These are phyloP conservation scores for Microctonus brassicae DNA, from an alignment of 2,888 invertebrate species.

Conservation along the genomic window DNA sequence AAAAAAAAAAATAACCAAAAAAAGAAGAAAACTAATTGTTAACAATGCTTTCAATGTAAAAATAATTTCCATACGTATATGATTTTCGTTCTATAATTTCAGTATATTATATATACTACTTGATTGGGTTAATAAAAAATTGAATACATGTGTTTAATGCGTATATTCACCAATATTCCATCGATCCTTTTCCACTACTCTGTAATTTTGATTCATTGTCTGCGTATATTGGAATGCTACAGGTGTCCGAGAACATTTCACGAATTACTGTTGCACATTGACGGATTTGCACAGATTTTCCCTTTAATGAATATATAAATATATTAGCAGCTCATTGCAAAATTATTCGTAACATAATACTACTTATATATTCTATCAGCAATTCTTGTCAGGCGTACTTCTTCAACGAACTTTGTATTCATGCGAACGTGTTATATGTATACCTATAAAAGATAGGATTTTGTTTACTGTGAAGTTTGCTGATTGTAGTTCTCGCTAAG, in stretches of 20 bases:
- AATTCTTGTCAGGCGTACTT: background rate
- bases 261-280: background rate
- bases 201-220: background rate
- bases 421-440: too few species aligned
- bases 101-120: too few species aligned
- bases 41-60: too few species aligned
- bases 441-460: background rate
- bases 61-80: too few species aligned
- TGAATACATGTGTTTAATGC: background rate
- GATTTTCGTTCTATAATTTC: too few species aligned
- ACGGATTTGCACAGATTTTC: background rate
- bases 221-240: background rate
- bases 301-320: background rate
- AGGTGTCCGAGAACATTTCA: background rate
- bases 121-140: too few species aligned
- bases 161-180: background rate
- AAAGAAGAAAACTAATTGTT: too few species aligned
- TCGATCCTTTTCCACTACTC: background rate
- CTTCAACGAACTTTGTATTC: too few species aligned
- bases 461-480: background rate
- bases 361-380: background rate
- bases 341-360: background rate
- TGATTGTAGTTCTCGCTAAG: background rate
- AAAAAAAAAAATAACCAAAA: background rate
- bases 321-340: background rate